These are phyloP conservation scores for Lasius fuliginosus DNA, from an alignment of 2,888 invertebrate species.

Conservation along the genomic window DNA sequence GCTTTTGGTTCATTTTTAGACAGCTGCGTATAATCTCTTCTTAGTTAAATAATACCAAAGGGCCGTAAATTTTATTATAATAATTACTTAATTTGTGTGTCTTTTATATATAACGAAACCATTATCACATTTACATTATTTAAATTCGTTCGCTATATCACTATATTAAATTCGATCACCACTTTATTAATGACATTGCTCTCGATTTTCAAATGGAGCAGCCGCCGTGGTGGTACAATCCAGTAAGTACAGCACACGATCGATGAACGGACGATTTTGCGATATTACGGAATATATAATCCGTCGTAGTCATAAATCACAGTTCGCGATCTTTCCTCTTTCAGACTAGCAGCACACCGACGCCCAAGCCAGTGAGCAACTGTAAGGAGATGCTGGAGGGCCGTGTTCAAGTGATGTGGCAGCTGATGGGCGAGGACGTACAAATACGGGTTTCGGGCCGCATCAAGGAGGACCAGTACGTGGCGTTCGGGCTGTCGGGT, in stretches of 20 bases:
- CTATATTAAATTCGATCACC: not conserved
- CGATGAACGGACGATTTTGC: slow-evolving; percentile 27
- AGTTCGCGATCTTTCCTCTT: slow-evolving; percentile 74
- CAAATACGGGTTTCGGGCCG: slow-evolving; percentile 93
- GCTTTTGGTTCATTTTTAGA: not conserved
- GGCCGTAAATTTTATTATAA: not conserved
- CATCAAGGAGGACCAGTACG: slow-evolving; percentile 94
- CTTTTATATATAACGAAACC: not conserved
- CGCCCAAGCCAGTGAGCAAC: slow-evolving; percentile 88
- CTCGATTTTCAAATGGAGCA: slow-evolving; percentile 84
- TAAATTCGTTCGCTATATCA: not conserved
- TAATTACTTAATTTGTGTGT: not conserved
- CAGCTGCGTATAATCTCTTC: not conserved
- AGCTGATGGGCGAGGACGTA: slow-evolving; percentile 91
- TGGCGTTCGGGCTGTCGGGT: slow-evolving; percentile 95
- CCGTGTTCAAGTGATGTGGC: slow-evolving; percentile 95
- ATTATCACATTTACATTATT: not conserved
- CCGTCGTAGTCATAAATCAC: not conserved
- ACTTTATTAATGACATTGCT: slow-evolving; percentile 25
- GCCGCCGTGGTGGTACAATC: slow-evolving; percentile 98
- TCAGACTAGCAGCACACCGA: slow-evolving; percentile 93
- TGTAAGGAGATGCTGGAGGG: slow-evolving; percentile 95
- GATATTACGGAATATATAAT: not conserved
- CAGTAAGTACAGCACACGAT: slow-evolving; percentile 90
- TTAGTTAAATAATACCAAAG: not conserved